These are phyloP conservation scores for Gymnocypris eckloni DNA, from an alignment of 2,797 vertebrate genomes.

Conservation along the genomic window DNA sequence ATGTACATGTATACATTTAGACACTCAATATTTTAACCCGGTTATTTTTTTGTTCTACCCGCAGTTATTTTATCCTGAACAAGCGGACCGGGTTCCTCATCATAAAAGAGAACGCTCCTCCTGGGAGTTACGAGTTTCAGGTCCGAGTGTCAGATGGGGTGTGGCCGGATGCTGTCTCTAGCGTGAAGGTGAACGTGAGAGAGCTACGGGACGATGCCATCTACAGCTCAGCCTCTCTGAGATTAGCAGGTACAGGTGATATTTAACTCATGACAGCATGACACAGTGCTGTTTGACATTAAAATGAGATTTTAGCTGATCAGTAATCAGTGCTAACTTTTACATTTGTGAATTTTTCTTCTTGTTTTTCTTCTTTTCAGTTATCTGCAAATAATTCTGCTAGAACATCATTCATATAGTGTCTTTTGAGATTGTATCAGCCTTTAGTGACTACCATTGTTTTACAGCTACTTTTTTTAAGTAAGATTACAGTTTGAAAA, in stretches of 20 bases:
- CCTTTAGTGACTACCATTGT: not conserved
- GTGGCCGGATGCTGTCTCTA: slow-evolving; percentile 87
- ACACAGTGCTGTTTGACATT: not conserved
- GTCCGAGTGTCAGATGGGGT: slow-evolving; percentile 88
- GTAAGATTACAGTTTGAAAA: not conserved
- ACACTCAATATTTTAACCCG: not conserved
- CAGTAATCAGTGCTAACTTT: not conserved
- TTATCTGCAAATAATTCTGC: not conserved
- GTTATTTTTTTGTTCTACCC: slow-evolving; percentile 41
- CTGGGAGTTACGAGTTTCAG: slow-evolving; percentile 83
- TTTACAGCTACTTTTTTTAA: not conserved
- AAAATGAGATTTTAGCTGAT: not conserved
- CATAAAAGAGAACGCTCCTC: slow-evolving; percentile 84
- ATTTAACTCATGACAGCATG: not conserved
- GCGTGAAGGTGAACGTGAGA: slow-evolving; percentile 81
- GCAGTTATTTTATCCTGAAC: slow-evolving; percentile 88
- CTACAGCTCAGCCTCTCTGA: slow-evolving; percentile 84
- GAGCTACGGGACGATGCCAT: slow-evolving; percentile 86
- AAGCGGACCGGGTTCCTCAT: slow-evolving; percentile 86
- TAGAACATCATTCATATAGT: not conserved
- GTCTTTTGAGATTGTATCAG: not conserved
- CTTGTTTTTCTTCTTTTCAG: not conserved
- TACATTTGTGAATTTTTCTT: not conserved
- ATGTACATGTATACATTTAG: not conserved
- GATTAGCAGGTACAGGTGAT: slow-evolving; percentile 80